Base-by-base conservation (phyloP, 2,797 vertebrate species). In the Anas capensis region DNA sequence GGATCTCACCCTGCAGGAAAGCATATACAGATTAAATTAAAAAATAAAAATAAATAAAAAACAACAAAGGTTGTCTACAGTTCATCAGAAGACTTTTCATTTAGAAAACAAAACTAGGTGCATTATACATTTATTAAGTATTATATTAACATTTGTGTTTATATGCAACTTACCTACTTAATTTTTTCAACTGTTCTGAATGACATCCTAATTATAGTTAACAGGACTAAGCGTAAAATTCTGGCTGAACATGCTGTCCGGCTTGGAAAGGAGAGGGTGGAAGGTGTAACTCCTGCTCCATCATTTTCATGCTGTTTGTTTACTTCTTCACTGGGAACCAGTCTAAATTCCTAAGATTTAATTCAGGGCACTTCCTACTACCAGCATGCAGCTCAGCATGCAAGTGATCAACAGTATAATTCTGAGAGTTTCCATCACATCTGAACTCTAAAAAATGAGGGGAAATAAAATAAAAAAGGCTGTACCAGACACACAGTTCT, bases 1-100 rank as follows among this genome's bases (percentile, higher is more conserved):
- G 99, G 97, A 99, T 99, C 95, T 99, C 99, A 16, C 99, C 99
- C 99, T 99, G 98, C n/a, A 97, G 88, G 90, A 94, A 97, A 94
- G 79, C 34, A 96, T 20, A 91, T n/a, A n/a, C 26, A 95, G 58
- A 42, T 96, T 92, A 85, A 95, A 66, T 58, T 49, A 49, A 51
- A 51, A 51, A 26, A 49, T 14, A 49, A 51, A 49, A 49, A 49
- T 24, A 49, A 49, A 49, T 14, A 49, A 90, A 88, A 56, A 75
- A 60, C 51, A 49, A 1, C 20, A 65, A 82, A 85, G 29, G 31
- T 18, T 73, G 54, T 5, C 62, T 61, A 38, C 44, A 79, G 42
- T 58, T 95, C 92, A 93, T 7, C 36, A 44, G 27, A 69, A 80
- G 53, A 69, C 20, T 64, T 94, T 5, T 5, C 57, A 72, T 69